phyloP scores from a whole-genome alignment of 2,888 invertebrate species.

The Drosophila anomalata region DNA sequence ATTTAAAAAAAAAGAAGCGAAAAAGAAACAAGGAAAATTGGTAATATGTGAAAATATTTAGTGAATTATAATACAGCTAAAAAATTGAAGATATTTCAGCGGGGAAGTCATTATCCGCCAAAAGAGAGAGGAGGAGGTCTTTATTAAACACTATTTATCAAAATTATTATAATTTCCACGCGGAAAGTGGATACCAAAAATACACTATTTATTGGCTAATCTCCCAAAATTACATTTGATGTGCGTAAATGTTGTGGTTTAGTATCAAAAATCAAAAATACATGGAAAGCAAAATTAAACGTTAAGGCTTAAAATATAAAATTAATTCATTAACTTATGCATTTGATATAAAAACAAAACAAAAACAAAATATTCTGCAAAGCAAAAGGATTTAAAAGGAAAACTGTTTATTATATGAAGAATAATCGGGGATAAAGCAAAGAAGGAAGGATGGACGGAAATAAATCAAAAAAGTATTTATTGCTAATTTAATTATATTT shows the following conservation, averaged over 20 bases:
- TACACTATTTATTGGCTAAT: constrained; percentile 61
- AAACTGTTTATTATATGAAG: constrained; percentile 57
- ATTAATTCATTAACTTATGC: constrained; percentile 28
- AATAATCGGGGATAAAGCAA: constrained; percentile 12
- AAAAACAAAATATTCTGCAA: constrained; percentile 44
- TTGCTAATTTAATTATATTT: constrained; percentile 79
- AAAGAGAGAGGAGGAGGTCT: constrained; percentile 9
- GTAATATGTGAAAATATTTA: constrained; percentile 66
- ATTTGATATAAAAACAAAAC: constrained; percentile 51
- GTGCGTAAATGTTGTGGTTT: constrained; percentile 77
- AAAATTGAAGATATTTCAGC: constrained; percentile 42
- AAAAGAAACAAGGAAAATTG: constrained; percentile 56
- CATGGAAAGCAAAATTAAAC: constrained; percentile 49
- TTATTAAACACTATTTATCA: constrained; percentile 25
- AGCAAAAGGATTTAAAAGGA: constrained; percentile 27
- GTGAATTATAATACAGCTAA: constrained; percentile 57
- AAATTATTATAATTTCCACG: constrained; percentile 59
- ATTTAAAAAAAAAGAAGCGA: constrained; percentile 47
- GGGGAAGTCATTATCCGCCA: constrained; percentile 31
- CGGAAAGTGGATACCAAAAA: constrained; percentile 29
- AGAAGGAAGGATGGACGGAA: constrained; percentile 19
- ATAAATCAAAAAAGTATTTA: constrained; percentile 74
- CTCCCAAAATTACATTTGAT: constrained; percentile 62
- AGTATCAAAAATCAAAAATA: constrained; percentile 43
- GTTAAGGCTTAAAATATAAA: constrained; percentile 43